Evolutionary conservation across 2,113 vertebrate genomes (phyloP).

Genomic region (Montifringilla adamsi): DNA sequence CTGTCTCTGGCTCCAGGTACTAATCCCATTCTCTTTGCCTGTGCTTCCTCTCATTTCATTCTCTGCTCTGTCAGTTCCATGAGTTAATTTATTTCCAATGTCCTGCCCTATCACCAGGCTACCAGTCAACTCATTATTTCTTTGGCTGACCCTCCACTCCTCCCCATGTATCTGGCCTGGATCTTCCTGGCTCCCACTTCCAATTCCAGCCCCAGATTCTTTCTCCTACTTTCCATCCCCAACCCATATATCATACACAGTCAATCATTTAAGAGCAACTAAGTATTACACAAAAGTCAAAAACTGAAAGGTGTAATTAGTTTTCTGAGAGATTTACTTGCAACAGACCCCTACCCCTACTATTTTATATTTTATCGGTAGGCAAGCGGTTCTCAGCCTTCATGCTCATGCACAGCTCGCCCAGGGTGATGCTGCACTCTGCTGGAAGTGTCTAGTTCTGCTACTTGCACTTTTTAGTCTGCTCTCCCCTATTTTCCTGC

Average conservation of each 20-base stretch:
- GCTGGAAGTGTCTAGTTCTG: neutral
- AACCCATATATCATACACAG: neutral
- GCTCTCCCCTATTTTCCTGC: neutral
- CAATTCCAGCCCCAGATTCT: neutral
- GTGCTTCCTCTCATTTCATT: neutral
- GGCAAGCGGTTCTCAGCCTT: accelerated
- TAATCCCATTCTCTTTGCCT: neutral
- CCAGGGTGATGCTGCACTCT: constrained; percentile 55
- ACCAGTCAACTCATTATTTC: neutral
- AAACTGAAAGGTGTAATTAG: neutral
- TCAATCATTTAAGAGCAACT: neutral
- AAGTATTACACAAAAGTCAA: neutral
- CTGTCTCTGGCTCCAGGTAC: neutral
- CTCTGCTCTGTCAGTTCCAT: neutral
- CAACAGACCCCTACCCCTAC: neutral
- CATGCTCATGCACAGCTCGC: accelerated
- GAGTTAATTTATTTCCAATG: neutral
- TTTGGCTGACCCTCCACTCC: neutral
- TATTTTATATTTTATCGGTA: neutral
- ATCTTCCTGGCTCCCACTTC: neutral
- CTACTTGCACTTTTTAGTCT: neutral
- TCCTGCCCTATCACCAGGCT: neutral
- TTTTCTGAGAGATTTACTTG: neutral
- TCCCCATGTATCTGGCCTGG: neutral
- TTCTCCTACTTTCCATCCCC: neutral